These are phyloP conservation scores for Enteromius viviparus DNA, from an alignment of 2,797 vertebrate genomes.

Conservation along the genomic window DNA sequence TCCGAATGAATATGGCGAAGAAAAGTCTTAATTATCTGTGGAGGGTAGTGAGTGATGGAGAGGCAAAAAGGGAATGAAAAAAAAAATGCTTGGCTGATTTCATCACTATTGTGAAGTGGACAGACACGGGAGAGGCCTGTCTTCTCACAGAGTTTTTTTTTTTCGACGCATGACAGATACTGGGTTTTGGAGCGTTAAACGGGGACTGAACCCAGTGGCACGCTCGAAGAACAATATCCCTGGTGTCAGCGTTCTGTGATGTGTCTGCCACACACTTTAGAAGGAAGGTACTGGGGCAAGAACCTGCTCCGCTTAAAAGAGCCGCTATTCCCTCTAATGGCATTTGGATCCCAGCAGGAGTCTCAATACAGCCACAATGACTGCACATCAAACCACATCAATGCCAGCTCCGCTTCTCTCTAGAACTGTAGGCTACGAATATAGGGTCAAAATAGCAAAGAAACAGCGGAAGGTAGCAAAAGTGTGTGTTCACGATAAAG, in stretches of 20 bases:
- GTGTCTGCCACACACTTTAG: constrained; percentile 60
- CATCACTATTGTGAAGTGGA: constrained; percentile 29
- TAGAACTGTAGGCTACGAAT: constrained; percentile 47
- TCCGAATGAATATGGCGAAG: not conserved
- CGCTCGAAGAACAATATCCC: constrained; percentile 62
- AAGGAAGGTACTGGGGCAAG: constrained; percentile 54
- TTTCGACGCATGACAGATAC: constrained; percentile 45
- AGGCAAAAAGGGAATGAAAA: not conserved
- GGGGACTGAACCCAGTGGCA: constrained; percentile 48
- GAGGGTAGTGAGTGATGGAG: constrained; percentile 1
- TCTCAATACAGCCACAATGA: constrained; percentile 66
- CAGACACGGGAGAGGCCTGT: constrained; percentile 22
- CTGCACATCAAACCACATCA: constrained; percentile 69
- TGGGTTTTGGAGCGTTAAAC: constrained; percentile 56
- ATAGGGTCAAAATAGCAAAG: constrained; percentile 50
- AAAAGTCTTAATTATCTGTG: constrained; percentile 19
- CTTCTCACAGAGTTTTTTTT: constrained; percentile 36
- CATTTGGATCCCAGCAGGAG: constrained; percentile 69
- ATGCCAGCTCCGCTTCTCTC: constrained; percentile 57
- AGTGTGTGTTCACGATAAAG: not conserved
- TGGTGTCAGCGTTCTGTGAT: constrained; percentile 67
- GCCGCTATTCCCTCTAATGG: constrained; percentile 69
- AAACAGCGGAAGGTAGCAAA: constrained; percentile 50
- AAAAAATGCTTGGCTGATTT: constrained; percentile 29
- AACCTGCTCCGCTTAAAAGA: constrained; percentile 64